Base-by-base conservation (phyloP, 2,797 vertebrate genomes). In the Protonibea diacanthus region DNA sequence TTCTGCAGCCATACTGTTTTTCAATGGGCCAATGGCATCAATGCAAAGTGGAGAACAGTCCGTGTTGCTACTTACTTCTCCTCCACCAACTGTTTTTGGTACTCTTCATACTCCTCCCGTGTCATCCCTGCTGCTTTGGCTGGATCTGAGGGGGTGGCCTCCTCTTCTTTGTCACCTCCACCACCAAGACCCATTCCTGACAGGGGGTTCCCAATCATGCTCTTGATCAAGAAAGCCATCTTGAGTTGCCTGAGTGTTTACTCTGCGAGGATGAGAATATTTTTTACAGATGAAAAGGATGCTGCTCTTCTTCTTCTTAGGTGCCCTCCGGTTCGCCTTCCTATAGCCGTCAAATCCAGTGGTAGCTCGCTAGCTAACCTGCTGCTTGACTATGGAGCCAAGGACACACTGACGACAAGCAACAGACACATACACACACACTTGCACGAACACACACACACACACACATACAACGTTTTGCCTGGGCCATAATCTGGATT, bases 221-320 rank as follows among this genome's bases (percentile, higher is more conserved):
- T 97, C 95, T 99, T 99, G 93, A 99, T 94, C 88, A 99, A 90
- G 91, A 99, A 99, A 88, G 97, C 96, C 97, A 99, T 98, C 40
- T 76, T 82, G 52, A 88, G 72, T 52, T 62, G 4, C 68, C 38
- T 14, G 58, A 49, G 60, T 21, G 62, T 74, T 83, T 76, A 71
- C 59, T 76, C 66, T 73, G 48, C 86, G 51, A 85, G 27, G 71
- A 25, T 33, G 56, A 67, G 66, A 64, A 65, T 47, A 12, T 11
- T 62, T 74, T 74, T 70, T 21, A 9, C 27, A 20, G 65, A 57
- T 68, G 40, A 80, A 91, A 75, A 67, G 11, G 33, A 40, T 63
- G 64, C 52, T 42, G 79, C 82, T 91, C 9, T 44, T 81, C 48
- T 80, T 91, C 9, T 44, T 81, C 47, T 80, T 15, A 58, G 67